These are phyloP conservation scores for Homalodisca vitripennis DNA, from an alignment of 1,140 invertebrate species.

Conservation along the genomic window DNA sequence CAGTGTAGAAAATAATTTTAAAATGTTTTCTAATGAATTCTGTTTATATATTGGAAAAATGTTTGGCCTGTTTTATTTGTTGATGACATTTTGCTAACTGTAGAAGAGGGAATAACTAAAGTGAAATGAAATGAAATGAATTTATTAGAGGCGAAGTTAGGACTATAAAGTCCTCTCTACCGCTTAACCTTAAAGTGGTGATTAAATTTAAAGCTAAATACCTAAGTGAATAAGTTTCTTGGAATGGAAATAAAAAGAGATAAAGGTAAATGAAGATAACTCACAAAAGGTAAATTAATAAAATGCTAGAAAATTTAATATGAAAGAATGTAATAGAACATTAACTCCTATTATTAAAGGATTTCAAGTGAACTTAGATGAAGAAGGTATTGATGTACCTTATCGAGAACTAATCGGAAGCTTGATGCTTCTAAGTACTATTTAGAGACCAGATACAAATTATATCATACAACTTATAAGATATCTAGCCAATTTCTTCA, in stretches of 20 bases:
- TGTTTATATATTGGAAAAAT: constrained; percentile 22
- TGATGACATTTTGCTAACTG: constrained; percentile 36
- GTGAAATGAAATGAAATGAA: no score
- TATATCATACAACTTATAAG: no score
- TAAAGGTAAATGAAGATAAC: constrained; percentile 24
- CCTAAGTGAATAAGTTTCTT: constrained; percentile 31
- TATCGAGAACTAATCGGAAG: neutral
- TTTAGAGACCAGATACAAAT: constrained; percentile 38
- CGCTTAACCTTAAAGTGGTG: no score
- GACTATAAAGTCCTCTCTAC: no score
- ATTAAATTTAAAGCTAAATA: constrained; percentile 36
- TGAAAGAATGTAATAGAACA: constrained; percentile 23
- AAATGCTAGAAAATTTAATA: constrained; percentile 13
- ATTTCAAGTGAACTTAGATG: no score
- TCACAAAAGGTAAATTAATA: neutral
- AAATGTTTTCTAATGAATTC: no score
- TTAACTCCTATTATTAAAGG: no score
- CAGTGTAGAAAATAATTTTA: no score
- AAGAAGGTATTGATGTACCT: constrained; percentile 18
- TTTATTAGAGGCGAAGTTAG: no score
- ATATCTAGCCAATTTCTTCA: constrained; percentile 40
- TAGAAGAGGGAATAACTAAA: constrained; percentile 33
- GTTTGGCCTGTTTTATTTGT: constrained; percentile 38
- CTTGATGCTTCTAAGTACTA: constrained; percentile 21
- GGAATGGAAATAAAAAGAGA: constrained; percentile 31